A percentile compares a stretch with the other conserved stretches of the same genome.
phyloP scores from a whole-genome alignment of 2,888 invertebrate genomes.

The Tipula unca region DNA sequence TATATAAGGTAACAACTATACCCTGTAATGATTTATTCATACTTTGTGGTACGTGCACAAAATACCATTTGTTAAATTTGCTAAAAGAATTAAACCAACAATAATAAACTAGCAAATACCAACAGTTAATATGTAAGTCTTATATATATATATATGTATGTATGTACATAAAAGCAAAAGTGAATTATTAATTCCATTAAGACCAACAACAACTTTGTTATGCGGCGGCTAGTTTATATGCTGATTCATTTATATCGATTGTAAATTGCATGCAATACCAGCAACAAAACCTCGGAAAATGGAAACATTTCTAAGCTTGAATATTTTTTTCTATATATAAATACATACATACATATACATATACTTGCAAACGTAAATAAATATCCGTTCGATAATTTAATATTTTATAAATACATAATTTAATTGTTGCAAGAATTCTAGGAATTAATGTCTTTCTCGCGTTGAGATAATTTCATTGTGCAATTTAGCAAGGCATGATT shows the following conservation, averaged over 20 bases:
- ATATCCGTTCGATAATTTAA: neutral
- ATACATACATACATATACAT: neutral
- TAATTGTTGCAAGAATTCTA: neutral
- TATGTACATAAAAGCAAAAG: neutral
- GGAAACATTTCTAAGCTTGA: neutral
- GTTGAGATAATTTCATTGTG: neutral
- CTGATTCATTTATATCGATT: neutral
- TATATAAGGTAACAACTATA: neutral
- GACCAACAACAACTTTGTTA: neutral
- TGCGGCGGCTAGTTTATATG: neutral
- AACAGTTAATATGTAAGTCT: neutral
- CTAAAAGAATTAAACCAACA: neutral
- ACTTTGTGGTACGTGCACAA: neutral
- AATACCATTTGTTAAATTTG: neutral
- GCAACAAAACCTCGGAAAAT: neutral
- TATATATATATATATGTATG: neutral
- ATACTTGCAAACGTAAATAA: neutral
- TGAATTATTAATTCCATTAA: conserved; percentile 8
- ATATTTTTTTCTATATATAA: neutral
- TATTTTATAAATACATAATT: neutral
- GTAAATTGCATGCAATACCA: neutral
- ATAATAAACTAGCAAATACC: neutral
- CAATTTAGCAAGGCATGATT: neutral
- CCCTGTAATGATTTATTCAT: neutral
- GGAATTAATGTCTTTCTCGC: neutral